Conservation (phyloP, 2,113 vertebrate genomes). For the Salvelinus fontinalis region DNA sequence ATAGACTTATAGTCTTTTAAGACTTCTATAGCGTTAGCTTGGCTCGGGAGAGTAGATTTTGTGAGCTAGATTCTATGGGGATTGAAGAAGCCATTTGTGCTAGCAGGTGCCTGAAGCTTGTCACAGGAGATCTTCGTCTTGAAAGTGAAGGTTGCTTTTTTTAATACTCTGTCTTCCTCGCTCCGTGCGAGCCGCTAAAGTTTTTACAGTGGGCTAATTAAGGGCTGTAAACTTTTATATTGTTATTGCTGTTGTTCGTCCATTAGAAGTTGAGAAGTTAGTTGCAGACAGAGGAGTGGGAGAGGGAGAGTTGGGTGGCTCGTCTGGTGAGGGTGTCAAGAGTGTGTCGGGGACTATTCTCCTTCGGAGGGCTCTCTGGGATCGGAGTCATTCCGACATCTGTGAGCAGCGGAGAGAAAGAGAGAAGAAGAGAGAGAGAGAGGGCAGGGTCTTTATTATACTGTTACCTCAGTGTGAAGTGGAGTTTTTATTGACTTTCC, state of each 20-base stretch:
- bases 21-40: neutral
- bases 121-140: constrained; percentile 8
- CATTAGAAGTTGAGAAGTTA: constrained; percentile 16
- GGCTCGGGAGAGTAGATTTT: neutral
- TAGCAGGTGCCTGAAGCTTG: neutral
- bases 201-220: constrained; percentile 41
- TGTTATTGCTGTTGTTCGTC: constrained; percentile 32
- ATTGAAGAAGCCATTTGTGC: neutral
- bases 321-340: neutral
- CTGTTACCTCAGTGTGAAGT: constrained; percentile 50
- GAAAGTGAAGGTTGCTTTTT: constrained; percentile 31
- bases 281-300: neutral
- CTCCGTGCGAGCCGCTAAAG: constrained; percentile 26
- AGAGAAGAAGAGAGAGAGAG: constrained; percentile 5
- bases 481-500: constrained; percentile 32
- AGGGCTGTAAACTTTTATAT: constrained; percentile 40
- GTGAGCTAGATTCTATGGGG: neutral
- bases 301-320: neutral
- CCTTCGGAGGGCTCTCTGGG: constrained; percentile 25
- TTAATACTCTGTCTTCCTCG: constrained; percentile 47
- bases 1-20: neutral
- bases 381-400: constrained; percentile 31
- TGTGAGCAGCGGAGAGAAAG: constrained; percentile 1
- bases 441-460: constrained; percentile 34
- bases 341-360: constrained; percentile 1